Evolutionary conservation across 2,113 vertebrate genomes (phyloP), one percentile per base, ranked within the genome.

Genomic region (Ammodramus savannarum): DNA sequence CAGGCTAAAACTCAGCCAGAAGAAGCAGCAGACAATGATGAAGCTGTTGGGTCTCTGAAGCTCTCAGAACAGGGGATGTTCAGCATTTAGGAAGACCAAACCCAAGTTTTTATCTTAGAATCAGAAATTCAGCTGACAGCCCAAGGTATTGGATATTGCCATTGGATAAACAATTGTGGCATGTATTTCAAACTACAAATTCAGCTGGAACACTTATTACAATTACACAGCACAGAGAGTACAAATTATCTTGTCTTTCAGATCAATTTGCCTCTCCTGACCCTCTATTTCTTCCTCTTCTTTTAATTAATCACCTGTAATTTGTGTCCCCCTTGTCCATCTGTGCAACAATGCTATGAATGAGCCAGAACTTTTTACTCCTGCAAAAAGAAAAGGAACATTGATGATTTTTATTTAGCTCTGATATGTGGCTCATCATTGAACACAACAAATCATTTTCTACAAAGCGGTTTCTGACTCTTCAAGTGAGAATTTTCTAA

Each of bases 281-380:
- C 18, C 20, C 39, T 82, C n/a, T 63, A 1, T 82, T 85, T 43
- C 38, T 71, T 76, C 75, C 48, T 65, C 29, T 82, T 86, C 63
- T 80, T 83, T 67, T 81, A 75, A 82, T 75, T 54, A 74, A 73
- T 71, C 38, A 68, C 55, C 12, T 88, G 88, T 31, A 49, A 29
- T 62, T 73, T 52, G 4, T 34, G 29, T 9, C 29, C 6, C 17
- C 22, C 22, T 44, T 1, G 0, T 48, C 49, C 41, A 21, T 27
- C 66, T 68, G 16, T 38, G 32, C 57, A 77, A 31, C 69, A 55
- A 39, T 13, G 68, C n/a, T 26, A 13, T 13, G 43, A 74, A 81
- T 14, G 22, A 75, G 29, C 21, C 65, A 84, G 65, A 78, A 84
- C 5, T 63, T 54, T 17, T 34, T 25, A 8, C 17, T 57, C 48